Evolutionary conservation across 2,113 vertebrate species (phyloP).

Genomic region (Nesospiza acunhae): DNA sequence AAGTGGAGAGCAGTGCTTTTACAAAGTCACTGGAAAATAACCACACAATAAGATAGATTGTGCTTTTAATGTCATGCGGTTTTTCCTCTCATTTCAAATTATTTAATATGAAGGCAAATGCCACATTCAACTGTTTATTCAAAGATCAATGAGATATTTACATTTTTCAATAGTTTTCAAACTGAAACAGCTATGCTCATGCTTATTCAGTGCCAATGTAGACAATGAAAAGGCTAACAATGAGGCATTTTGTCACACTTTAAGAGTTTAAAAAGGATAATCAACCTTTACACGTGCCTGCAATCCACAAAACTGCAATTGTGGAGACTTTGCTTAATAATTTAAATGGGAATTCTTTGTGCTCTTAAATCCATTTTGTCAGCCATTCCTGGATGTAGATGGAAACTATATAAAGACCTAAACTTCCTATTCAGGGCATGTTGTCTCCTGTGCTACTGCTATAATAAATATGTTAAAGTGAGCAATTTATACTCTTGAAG

Average conservation of each 20-base stretch:
- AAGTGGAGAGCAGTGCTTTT: background rate
- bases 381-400: background rate
- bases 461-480: background rate
- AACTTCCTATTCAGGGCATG: background rate
- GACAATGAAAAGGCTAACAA: background rate
- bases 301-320: background rate
- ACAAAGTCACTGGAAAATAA: background rate
- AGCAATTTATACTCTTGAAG: background rate
- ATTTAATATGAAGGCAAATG: slow-evolving; percentile 26
- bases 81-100: slow-evolving; percentile 18
- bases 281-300: background rate
- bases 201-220: background rate
- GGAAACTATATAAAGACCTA: background rate
- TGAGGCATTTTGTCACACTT: background rate
- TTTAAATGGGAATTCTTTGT: background rate
- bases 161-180: slow-evolving; percentile 34
- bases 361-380: background rate
- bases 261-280: background rate
- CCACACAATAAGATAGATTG: background rate
- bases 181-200: background rate
- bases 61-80: slow-evolving; percentile 12
- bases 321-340: background rate
- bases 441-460: background rate
- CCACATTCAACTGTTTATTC: slow-evolving; percentile 10
- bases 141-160: slow-evolving; percentile 15